phyloP scores from a whole-genome alignment of 1,140 invertebrate species.

The Bombus superbus region DNA sequence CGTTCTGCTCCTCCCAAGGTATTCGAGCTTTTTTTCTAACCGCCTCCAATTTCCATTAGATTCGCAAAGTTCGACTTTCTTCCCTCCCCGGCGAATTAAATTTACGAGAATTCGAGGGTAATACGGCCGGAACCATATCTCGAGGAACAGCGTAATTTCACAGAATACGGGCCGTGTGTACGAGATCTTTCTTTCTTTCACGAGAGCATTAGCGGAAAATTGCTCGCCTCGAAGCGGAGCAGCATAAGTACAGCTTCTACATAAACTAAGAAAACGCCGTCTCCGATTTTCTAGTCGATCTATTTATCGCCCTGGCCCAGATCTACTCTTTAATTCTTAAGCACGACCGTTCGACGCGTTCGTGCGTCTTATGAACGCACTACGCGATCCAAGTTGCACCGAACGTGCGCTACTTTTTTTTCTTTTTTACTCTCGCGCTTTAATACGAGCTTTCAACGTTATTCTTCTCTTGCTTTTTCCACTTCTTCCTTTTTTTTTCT shows the following conservation, averaged over 20 bases:
- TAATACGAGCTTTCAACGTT: not conserved
- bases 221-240: not conserved
- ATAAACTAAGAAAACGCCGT: slow-evolving; percentile 16
- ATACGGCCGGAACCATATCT: slow-evolving; percentile 5
- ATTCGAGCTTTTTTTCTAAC: not conserved
- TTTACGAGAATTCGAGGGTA: not conserved
- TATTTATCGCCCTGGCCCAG: slow-evolving; percentile 45
- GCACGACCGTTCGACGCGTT: not conserved
- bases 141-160: slow-evolving; percentile 26
- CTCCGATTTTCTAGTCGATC: slow-evolving; percentile 46
- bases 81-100: not conserved
- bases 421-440: not conserved
- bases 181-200: slow-evolving; percentile 28
- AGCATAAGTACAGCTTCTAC: slow-evolving; percentile 16
- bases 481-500: not conserved
- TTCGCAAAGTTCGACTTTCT: not conserved
- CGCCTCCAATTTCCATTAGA: not conserved
- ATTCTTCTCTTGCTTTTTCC: too few species aligned
- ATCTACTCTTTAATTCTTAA: slow-evolving; percentile 52
- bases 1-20: not conserved
- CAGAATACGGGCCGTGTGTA: not conserved
- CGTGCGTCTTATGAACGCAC: slow-evolving; percentile 37
- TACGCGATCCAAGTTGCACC: slow-evolving; percentile 22
- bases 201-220: slow-evolving; percentile 38
- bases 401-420: not conserved